Percentiles rank a stretch among this genome's conserved stretches.
Conservation (phyloP, 1,140 invertebrate species). For the Doryteuthis pealeii region DNA sequence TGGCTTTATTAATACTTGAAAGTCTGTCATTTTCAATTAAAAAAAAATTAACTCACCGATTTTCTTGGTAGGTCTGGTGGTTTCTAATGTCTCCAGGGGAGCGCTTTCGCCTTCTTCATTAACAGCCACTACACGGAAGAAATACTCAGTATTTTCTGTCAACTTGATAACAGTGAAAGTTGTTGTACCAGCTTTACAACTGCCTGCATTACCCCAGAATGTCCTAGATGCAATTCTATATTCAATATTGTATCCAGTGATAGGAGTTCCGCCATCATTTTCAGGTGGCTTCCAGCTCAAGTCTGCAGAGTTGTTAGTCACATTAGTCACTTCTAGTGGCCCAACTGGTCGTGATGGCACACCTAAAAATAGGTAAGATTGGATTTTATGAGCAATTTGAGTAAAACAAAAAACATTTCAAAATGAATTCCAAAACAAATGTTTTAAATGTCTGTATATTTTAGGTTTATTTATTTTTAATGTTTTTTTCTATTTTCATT, state of each 20-base stretch:
- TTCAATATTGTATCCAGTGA: constrained; percentile 57
- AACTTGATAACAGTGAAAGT: constrained; percentile 86
- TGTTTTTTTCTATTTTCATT: too few relatives aligned
- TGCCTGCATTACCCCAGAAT: constrained; percentile 78
- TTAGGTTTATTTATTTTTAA: too few relatives aligned
- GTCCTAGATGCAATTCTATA: constrained; percentile 66
- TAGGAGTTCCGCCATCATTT: constrained; percentile 53
- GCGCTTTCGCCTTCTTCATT: constrained; percentile 78
- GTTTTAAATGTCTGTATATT: too few relatives aligned
- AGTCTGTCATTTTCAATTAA: too few relatives aligned
- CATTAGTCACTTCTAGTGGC: constrained; percentile 65
- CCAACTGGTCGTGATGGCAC: constrained; percentile 88
- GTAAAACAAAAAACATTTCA: too few relatives aligned
- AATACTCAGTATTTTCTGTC: constrained; percentile 78
- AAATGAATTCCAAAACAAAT: too few relatives aligned
- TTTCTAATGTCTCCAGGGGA: constrained; percentile 83
- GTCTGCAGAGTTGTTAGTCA: constrained; percentile 59
- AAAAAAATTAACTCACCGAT: neutral
- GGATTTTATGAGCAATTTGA: too few relatives aligned
- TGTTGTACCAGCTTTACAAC: constrained; percentile 26
- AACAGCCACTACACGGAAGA: constrained; percentile 85
- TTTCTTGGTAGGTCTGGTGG: constrained; percentile 63
- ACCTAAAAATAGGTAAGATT: constrained; percentile 22
- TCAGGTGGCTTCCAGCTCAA: constrained; percentile 55
- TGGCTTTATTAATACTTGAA: too few relatives aligned